Evolutionary conservation across 2,797 vertebrate species (phyloP), one percentile per base, ranked within the genome.

Genomic region (Schizothorax lantsangensis): DNA sequence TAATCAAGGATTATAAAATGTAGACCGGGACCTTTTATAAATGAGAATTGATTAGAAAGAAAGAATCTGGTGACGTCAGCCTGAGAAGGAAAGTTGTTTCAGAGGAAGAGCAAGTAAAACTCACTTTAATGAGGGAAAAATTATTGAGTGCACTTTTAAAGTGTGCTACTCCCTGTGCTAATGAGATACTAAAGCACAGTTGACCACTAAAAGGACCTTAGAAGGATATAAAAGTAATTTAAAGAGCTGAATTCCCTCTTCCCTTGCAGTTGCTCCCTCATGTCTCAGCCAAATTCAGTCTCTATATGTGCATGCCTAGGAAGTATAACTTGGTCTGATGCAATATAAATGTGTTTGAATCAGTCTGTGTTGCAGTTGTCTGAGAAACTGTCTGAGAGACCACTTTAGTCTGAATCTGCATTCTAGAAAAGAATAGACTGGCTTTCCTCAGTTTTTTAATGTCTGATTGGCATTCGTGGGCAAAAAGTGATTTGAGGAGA

Each of bases 201-300:
- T 79, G 75, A 45, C 62, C n/a, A 11, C 26, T 30, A 54, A 59
- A 71, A 52, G 38, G 36, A 71, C 52, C 47, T 45, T 30, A 57
- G 66, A 57, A 54, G 10, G 74, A 78, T 78, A 84, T 84, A 30
- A 68, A 85, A 79, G 36, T 79, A 45, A 71, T 69, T 85, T 57
- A 71, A 57, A 69, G 59, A 52, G 59, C 23, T 14, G 1, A 79
- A 78, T 66, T 84, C 38, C 57, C 78, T 36, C 30, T 66, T 77
- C 45, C 23, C 23, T 68, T n/a, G 40, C 30, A 11, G 26, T 64
- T 75, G 45, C 59, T 77, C 23, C 21, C 21, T 36, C 3, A 45
- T 33, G 40, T 33, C 40, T 62, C 33, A 12, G 11, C 21, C 15
- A 26, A 26, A 77, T 38, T 68, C 73, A 8, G 43, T 23, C 23